phyloP scores from a whole-genome alignment of 1,140 invertebrate species.

The Camponotus floridanus region DNA sequence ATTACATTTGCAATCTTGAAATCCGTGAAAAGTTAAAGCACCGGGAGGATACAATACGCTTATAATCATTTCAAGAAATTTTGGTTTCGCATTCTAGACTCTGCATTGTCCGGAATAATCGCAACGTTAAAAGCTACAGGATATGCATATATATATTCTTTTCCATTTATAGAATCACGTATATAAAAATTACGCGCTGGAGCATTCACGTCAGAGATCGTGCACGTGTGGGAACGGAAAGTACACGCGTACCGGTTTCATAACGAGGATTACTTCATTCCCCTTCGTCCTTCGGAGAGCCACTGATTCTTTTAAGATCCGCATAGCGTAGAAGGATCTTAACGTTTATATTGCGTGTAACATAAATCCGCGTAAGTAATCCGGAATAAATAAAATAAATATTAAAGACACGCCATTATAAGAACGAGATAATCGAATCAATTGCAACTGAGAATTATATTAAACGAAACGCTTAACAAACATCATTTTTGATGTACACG shows the following conservation, averaged over 20 bases:
- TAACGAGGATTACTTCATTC: slow-evolving; percentile 78
- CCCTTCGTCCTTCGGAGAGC: slow-evolving; percentile 72
- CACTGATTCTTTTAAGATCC: slow-evolving; percentile 57
- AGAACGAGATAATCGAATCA: neutral
- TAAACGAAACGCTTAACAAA: neutral
- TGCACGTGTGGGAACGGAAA: slow-evolving; percentile 56
- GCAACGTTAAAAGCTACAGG: neutral
- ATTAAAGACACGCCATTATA: neutral
- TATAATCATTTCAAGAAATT: neutral
- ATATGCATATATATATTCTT: slow-evolving; percentile 4
- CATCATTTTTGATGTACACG: no score
- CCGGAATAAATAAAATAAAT: neutral
- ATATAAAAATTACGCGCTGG: slow-evolving; percentile 73
- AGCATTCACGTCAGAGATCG: slow-evolving; percentile 65
- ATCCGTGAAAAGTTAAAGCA: neutral
- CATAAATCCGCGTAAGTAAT: slow-evolving; percentile 7
- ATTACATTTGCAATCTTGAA: neutral
- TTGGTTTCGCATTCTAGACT: neutral
- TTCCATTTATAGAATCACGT: slow-evolving; percentile 65
- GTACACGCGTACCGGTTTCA: slow-evolving; percentile 73
- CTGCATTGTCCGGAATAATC: neutral
- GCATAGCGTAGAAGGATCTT: neutral
- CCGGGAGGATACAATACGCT: neutral
- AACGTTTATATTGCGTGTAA: neutral
- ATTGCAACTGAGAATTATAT: neutral